Evolutionary conservation across 2,113 vertebrate genomes (phyloP).

Genomic region (Epinephelus fuscoguttatus): DNA sequence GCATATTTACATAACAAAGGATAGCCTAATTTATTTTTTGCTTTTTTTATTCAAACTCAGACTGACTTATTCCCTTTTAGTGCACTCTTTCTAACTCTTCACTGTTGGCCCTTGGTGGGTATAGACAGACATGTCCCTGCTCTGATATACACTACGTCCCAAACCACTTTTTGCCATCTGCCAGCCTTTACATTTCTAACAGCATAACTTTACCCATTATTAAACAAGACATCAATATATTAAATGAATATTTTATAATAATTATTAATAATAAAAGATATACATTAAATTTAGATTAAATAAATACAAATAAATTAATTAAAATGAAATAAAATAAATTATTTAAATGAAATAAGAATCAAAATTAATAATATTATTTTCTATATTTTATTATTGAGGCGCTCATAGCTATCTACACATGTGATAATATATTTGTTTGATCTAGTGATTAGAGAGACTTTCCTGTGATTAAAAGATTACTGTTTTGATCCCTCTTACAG

Average conservation of each 20-base stretch:
- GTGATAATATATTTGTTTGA: conserved; percentile 13
- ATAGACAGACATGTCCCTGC: not conserved
- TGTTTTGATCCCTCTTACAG: conserved; percentile 17
- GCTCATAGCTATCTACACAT: not conserved
- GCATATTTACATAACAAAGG: not conserved
- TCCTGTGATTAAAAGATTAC: conserved; percentile 35
- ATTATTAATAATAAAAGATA: too few species aligned
- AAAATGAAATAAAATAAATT: too few species aligned
- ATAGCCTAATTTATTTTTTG: too few species aligned
- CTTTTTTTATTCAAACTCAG: not conserved
- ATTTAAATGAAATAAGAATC: too few species aligned
- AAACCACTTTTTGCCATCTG: not conserved
- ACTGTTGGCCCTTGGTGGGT: too few species aligned
- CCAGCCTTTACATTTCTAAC: not conserved
- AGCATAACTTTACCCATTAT: not conserved
- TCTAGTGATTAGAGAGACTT: conserved; percentile 19
- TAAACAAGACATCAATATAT: not conserved
- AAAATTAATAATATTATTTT: not conserved
- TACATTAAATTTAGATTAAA: too few species aligned
- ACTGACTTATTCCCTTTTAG: not conserved
- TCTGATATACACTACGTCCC: not conserved
- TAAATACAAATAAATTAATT: too few species aligned
- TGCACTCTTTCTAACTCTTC: not conserved
- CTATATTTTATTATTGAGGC: not conserved
- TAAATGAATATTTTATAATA: not conserved